Base-by-base conservation (phyloP, 2,113 vertebrate genomes). In the Terrapene triunguis region DNA sequence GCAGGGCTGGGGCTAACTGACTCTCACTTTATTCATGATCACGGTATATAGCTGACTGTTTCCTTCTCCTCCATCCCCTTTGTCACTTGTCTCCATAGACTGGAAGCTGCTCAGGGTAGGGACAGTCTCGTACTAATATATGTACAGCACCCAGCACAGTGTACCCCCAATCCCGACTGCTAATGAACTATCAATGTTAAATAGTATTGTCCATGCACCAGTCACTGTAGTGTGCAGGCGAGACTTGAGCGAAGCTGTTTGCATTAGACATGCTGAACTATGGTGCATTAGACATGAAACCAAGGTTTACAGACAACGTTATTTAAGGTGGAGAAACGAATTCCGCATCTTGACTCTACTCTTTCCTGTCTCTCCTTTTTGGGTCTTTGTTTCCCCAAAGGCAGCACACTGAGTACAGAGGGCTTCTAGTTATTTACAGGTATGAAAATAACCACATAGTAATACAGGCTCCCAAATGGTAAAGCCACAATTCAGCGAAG, bases 401-500 rank as follows among this genome's bases (percentile, higher is more conserved):
- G 76, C 14, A 21, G 32, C 27, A 50, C 47, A 50, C 27, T 62
- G 78, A 51, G 10, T 21, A 32, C 25, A 19, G 57, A 62, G 57
- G 57, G 25, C 0, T 13, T 38, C 57, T 89, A 25, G 48, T n/a
- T 8, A 59, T 74, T 55, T 21, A 19, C 5, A 95, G 51, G 50
- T n/a, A 48, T 42, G 80, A 84, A 94, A 93, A 17, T 3, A 48
- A n/a, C 54, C 51, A 21, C 42, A 50, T 21, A 19, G 62, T n/a
- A 69, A n/a, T n/a, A n/a, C n/a, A 38, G 65, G 19, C 35, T 72
- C 19, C 65, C 19, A 21, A 38, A 38, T 10, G 65, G 4, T 21
- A 90, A 94, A 27, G 82, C 42, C 54, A 78, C 54, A 89, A 72
- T 89, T 85, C 82, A 90, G 84, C 82, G 59, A 57, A 92, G 76